phyloP scores from a whole-genome alignment of 2,888 invertebrate species.

The Globia sparganii region DNA sequence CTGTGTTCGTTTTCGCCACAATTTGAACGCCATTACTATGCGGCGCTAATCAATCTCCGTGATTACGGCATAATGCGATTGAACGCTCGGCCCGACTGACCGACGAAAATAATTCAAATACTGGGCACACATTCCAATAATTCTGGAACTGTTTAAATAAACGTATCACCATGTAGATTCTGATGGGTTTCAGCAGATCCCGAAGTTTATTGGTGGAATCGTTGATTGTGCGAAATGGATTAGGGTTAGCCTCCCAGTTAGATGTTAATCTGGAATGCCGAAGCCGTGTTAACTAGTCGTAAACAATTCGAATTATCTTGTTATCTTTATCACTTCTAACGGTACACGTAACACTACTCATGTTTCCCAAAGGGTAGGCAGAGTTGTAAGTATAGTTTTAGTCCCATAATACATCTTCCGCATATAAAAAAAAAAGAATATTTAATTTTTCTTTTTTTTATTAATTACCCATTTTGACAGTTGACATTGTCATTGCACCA shows the following conservation, averaged over 20 bases:
- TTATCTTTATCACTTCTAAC: background rate
- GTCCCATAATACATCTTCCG: background rate
- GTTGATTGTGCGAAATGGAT: constrained; percentile 19
- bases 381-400: background rate
- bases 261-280: background rate
- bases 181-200: constrained; percentile 10
- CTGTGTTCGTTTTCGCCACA: constrained; percentile 64
- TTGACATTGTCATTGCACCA: background rate
- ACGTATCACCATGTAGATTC: constrained; percentile 37
- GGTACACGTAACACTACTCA: background rate
- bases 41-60: constrained; percentile 84
- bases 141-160: constrained; percentile 52
- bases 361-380: background rate
- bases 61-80: constrained; percentile 85
- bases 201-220: background rate
- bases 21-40: constrained; percentile 77
- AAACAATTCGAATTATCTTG: background rate
- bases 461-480: too few relatives aligned
- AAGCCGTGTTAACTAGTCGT: background rate
- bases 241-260: background rate
- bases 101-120: constrained; percentile 81
- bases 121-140: constrained; percentile 57
- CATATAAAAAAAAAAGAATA: too few relatives aligned
- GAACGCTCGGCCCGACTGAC: constrained; percentile 65
- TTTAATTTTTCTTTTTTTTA: too few relatives aligned